Evolutionary conservation across 2,888 invertebrate genomes (phyloP), one percentile per base, ranked within the genome.

Genomic region (Oeneis ivallda): DNA sequence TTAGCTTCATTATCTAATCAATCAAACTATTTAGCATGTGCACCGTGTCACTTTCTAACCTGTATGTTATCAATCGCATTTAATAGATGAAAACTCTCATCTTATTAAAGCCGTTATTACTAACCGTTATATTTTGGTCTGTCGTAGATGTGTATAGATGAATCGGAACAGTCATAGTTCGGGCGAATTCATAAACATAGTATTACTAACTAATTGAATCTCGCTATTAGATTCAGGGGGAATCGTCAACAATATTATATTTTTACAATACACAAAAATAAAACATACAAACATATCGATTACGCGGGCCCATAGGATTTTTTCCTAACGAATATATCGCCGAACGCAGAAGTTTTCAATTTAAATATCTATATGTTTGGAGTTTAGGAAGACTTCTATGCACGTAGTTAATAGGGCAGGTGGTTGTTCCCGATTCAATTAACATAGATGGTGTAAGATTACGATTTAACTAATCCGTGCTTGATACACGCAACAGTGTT

Each of bases 401-500:
- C 26, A 5, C 26, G 26, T 26, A 26, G 26, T 26, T 26, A 5
- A 26, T 26, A 26, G 26, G 26, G 26, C 26, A 26, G 26, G 5
- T 5, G 26, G 5, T 5, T 15, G 45, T n/a, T n/a, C 45, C 8
- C 45, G n/a, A n/a, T 8, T 15, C 9, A 32, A n/a, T 13, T 37
- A 54, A 54, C 62, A 71, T 60, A 64, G 57, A 66, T 58, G 26
- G 53, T 49, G 60, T 62, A 57, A 32, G 49, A 53, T 60, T 43
- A 49, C 64, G 60, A 66, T n/a, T n/a, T n/a, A 75, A 26, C 71
- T 71, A 71, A 71, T 71, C 70, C 71, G 64, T 78, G 75, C 71
- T 72, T 77, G 76, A 78, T 80, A 73, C 71, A 72, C 69, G 80
- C 77, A 70, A 76, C 89, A 92, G 91, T 91, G 75, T 65, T 89